These are phyloP conservation scores for Rhabdomys pumilio DNA, from an alignment of 2,797 vertebrate species.

Conservation along the genomic window DNA sequence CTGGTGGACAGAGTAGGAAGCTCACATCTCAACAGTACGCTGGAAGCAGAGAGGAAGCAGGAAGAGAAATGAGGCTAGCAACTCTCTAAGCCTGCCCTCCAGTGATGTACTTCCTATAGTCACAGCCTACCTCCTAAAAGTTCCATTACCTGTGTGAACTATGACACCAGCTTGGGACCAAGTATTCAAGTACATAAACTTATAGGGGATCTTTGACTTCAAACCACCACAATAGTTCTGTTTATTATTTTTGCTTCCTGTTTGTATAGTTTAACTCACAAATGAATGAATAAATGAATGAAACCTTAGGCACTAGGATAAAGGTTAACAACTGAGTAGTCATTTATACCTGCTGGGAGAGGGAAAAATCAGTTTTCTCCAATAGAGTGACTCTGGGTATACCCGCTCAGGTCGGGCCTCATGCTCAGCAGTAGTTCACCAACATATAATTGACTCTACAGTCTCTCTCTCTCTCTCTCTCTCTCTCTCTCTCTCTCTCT, in stretches of 20 bases:
- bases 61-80: not conserved
- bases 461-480: too few relatives aligned
- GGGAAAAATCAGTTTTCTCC: not conserved
- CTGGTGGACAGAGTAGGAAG: not conserved
- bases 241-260: not conserved
- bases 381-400: not conserved
- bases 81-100: not conserved
- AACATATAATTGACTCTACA: not conserved
- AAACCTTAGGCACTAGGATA: not conserved
- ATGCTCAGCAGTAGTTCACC: not conserved
- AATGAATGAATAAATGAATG: not conserved
- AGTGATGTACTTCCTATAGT: not conserved
- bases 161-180: not conserved
- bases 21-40: not conserved
- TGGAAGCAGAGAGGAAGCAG: not conserved
- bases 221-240: not conserved
- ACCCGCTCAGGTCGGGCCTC: not conserved
- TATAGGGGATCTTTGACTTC: not conserved
- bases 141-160: not conserved
- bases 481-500: too few relatives aligned
- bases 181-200: not conserved
- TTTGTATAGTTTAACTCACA: not conserved
- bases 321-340: not conserved
- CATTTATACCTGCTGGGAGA: not conserved
- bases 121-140: not conserved